phyloP scores from a whole-genome alignment of 2,113 vertebrate species.

The Burhinus oedicnemus region DNA sequence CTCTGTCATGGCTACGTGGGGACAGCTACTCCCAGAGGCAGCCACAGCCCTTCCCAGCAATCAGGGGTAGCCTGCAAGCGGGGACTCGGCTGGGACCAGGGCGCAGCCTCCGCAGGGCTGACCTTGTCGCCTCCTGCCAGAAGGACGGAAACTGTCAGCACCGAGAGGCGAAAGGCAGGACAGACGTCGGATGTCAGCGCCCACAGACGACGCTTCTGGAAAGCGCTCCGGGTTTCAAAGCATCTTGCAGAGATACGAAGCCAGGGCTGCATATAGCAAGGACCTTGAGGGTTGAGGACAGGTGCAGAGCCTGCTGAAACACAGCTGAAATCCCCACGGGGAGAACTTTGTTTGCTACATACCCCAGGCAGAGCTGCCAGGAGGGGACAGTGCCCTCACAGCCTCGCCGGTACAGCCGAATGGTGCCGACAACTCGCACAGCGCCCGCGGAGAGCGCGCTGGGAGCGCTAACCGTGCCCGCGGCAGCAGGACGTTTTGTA shows the following conservation, averaged over 20 bases:
- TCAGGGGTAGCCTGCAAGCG: fast-evolving
- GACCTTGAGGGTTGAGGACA: background rate
- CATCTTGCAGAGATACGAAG: background rate
- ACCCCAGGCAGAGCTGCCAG: fast-evolving
- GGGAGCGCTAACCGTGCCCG: fast-evolving
- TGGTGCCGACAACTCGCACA: no score
- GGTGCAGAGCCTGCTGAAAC: background rate
- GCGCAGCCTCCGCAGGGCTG: fast-evolving
- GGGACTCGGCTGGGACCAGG: fast-evolving
- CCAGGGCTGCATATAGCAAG: background rate
- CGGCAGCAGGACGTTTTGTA: fast-evolving
- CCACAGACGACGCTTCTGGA: background rate
- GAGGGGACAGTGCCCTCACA: background rate
- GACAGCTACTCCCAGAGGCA: background rate
- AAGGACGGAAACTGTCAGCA: background rate
- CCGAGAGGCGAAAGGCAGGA: background rate
- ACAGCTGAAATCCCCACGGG: fast-evolving
- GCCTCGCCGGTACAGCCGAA: fast-evolving
- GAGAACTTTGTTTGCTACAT: background rate
- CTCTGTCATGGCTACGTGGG: background rate
- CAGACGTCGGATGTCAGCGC: background rate
- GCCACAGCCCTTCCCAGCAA: background rate
- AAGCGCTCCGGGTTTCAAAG: background rate
- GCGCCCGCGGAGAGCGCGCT: fast-evolving
- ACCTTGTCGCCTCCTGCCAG: background rate